Evolutionary conservation across 1,140 invertebrate species (phyloP).

Genomic region (Pissodes strobi): DNA sequence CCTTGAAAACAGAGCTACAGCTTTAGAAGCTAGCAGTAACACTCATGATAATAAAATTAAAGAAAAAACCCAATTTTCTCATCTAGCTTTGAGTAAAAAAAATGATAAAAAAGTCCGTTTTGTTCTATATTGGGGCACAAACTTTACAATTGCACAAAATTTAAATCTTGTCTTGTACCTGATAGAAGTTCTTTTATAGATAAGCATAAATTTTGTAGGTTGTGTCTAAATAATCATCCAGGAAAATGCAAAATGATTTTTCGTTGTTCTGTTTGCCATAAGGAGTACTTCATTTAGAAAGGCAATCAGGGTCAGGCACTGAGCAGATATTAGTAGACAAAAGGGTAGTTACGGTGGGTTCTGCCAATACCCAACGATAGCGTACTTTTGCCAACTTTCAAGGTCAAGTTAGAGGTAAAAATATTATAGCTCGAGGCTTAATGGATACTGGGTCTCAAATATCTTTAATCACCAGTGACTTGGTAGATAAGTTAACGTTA

Average conservation of each 20-base stretch:
- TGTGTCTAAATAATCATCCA: neutral
- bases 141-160: neutral
- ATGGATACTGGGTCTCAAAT: slow-evolving; percentile 7
- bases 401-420: neutral
- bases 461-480: neutral
- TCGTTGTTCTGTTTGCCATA: no score
- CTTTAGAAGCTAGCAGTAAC: slow-evolving; percentile 7
- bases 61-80: neutral
- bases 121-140: neutral
- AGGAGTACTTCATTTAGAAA: neutral
- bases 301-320: neutral
- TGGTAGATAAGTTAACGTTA: neutral
- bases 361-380: neutral
- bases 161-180: neutral
- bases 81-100: neutral
- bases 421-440: neutral
- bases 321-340: neutral
- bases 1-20: slow-evolving; percentile 14
- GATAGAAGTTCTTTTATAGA: neutral
- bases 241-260: no score
- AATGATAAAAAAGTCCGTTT: neutral
- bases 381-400: neutral
- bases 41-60: neutral
- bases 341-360: neutral
- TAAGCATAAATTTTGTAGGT: neutral